A percentile compares a stretch with the other conserved stretches of the same genome.
Evolutionary conservation across 1,140 invertebrate species (phyloP).

Genomic region (Bathynomus jamesi): DNA sequence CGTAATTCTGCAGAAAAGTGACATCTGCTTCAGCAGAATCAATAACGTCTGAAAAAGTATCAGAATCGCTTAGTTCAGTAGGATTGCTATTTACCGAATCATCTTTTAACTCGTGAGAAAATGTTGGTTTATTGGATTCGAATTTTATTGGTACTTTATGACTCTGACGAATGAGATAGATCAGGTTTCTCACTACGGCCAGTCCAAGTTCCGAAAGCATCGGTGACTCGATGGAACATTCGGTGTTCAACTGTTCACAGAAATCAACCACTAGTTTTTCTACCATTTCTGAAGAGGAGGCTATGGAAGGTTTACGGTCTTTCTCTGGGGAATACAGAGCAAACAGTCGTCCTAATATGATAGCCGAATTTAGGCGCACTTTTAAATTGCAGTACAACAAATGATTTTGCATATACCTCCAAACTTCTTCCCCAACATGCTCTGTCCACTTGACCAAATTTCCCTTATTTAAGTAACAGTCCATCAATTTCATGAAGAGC

Average conservation of each 20-base stretch:
- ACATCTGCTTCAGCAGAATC: not conserved
- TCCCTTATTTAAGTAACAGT: slow-evolving; percentile 3
- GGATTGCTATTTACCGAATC: not conserved
- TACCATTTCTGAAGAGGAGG: slow-evolving; percentile 3
- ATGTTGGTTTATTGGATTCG: too few relatives aligned
- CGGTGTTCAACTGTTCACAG: slow-evolving; percentile 24
- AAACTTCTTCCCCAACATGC: slow-evolving; percentile 12
- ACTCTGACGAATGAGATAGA: slow-evolving; percentile 29
- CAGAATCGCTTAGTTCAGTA: not conserved
- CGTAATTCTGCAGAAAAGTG: not conserved
- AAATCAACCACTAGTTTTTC: slow-evolving; percentile 20
- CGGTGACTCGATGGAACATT: slow-evolving; percentile 8
- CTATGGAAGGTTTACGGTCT: slow-evolving; percentile 9
- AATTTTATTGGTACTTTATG: slow-evolving; percentile 16
- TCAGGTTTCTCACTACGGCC: slow-evolving; percentile 28
- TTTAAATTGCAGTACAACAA: slow-evolving; percentile 26
- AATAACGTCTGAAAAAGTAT: not conserved
- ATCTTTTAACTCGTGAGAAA: too few relatives aligned
- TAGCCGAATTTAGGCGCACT: slow-evolving; percentile 14
- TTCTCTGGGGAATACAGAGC: slow-evolving; percentile 25
- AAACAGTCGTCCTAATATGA: slow-evolving; percentile 23
- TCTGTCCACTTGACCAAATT: slow-evolving; percentile 18
- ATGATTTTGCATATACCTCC: slow-evolving; percentile 21
- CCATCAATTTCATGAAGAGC: slow-evolving; percentile 17
- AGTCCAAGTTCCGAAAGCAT: slow-evolving; percentile 23